phyloP scores from a whole-genome alignment of 2,797 vertebrate genomes.

The Fistularia commersonii region DNA sequence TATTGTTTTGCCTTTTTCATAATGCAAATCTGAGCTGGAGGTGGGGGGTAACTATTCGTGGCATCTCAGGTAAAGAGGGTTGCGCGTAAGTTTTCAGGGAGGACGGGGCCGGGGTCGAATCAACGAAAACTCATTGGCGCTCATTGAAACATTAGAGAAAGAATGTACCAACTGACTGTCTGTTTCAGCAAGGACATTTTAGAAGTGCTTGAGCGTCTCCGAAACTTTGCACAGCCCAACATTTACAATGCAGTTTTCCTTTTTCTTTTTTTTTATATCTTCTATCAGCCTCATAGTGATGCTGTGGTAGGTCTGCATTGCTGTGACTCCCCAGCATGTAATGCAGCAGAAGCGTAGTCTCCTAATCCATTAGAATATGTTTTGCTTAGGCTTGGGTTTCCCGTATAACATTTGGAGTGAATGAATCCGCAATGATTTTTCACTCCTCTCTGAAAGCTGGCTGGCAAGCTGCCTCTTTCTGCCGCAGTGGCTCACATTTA shows the following conservation, averaged over 20 bases:
- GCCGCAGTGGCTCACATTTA: no score
- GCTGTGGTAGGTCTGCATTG: slow-evolving; percentile 10
- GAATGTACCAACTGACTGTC: slow-evolving; percentile 70
- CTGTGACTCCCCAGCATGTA: neutral
- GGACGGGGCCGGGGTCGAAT: slow-evolving; percentile 50
- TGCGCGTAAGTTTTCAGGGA: slow-evolving; percentile 4
- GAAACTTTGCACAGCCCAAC: slow-evolving; percentile 60
- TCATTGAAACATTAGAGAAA: slow-evolving; percentile 48
- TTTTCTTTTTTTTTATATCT: slow-evolving; percentile 28
- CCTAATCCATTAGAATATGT: neutral
- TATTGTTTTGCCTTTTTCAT: neutral
- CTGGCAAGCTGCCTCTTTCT: no score
- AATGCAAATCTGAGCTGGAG: slow-evolving; percentile 23
- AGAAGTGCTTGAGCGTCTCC: slow-evolving; percentile 53
- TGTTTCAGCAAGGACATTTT: slow-evolving; percentile 62
- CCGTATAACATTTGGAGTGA: no score
- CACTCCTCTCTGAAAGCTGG: no score
- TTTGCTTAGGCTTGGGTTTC: neutral
- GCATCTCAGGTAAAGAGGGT: slow-evolving; percentile 4
- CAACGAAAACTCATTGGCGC: slow-evolving; percentile 63
- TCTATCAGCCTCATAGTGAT: slow-evolving; percentile 16
- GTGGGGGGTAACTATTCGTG: slow-evolving; percentile 19
- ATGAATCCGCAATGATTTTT: no score
- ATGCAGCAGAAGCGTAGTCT: no score
- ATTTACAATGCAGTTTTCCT: slow-evolving; percentile 49